Evolutionary conservation across 2,797 vertebrate genomes (phyloP).

Genomic region (Carapus acus): DNA sequence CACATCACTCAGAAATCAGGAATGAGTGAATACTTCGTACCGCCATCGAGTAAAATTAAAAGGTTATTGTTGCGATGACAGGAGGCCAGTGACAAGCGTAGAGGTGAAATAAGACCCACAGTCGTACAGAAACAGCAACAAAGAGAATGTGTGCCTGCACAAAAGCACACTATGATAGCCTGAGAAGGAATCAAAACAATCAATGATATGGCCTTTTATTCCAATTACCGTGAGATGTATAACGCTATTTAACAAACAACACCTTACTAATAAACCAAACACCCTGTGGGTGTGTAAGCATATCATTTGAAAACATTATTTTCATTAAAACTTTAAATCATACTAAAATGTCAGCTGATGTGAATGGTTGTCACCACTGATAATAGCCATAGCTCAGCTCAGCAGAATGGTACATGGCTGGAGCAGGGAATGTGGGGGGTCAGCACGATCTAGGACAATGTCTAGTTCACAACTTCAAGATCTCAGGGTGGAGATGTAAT

Average conservation of each 20-base stretch:
- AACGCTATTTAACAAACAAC: slow-evolving; percentile 32
- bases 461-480: no score
- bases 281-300: slow-evolving; percentile 50
- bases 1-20: slow-evolving; percentile 27
- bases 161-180: slow-evolving; percentile 19
- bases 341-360: slow-evolving; percentile 69
- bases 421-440: neutral
- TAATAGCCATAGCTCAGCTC: neutral
- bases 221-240: slow-evolving; percentile 50
- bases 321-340: slow-evolving; percentile 46
- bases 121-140: slow-evolving; percentile 29
- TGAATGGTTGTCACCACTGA: slow-evolving; percentile 36
- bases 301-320: slow-evolving; percentile 32
- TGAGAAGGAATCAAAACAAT: slow-evolving; percentile 34
- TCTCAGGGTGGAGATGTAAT: slow-evolving; percentile 30
- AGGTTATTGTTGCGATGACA: slow-evolving; percentile 37
- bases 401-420: no score
- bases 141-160: slow-evolving; percentile 7
- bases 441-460: no score
- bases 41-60: slow-evolving; percentile 60
- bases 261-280: slow-evolving; percentile 43
- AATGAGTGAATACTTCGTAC: slow-evolving; percentile 65
- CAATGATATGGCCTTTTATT: slow-evolving; percentile 59
- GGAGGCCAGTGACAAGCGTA: slow-evolving; percentile 52
- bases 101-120: slow-evolving; percentile 55